Conservation (phyloP, 2,797 vertebrate genomes). For the Premnoplex brunnescens region DNA sequence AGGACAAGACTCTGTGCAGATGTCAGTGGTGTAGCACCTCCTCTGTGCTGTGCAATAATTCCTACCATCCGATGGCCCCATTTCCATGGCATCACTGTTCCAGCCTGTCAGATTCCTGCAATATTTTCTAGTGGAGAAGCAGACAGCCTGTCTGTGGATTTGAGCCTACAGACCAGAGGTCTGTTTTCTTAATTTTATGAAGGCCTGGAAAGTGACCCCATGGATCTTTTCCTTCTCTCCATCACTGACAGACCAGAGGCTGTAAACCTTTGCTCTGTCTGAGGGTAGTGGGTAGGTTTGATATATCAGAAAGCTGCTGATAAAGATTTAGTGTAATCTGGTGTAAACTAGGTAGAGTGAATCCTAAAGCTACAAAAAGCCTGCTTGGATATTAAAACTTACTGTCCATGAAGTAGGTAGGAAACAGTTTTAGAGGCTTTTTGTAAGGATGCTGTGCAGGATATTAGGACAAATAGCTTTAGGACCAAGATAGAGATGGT, state of each 20-base stretch:
- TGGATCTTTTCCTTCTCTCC: background rate
- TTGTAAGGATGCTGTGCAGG: background rate
- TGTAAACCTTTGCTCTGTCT: background rate
- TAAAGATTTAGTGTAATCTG: background rate
- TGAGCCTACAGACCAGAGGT: constrained; percentile 8
- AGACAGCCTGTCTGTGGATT: constrained; percentile 14
- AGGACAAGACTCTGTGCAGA: background rate
- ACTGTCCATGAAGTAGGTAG: background rate
- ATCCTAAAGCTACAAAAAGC: background rate
- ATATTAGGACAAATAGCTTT: background rate
- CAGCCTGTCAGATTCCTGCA: constrained; percentile 10
- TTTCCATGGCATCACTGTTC: background rate
- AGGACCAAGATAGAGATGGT: background rate
- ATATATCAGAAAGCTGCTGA: background rate
- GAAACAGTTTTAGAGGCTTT: background rate
- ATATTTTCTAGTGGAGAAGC: background rate
- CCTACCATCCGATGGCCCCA: background rate
- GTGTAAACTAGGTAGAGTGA: background rate
- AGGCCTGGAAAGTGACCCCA: background rate
- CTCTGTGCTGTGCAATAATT: background rate
- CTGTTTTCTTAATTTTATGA: constrained; percentile 12
- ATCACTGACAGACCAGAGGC: background rate
- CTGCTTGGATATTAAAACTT: background rate
- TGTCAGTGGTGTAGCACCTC: background rate
- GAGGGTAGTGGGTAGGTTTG: background rate